Base-by-base conservation (phyloP, 2,797 vertebrate genomes). In the Pseudochaenichthys georgianus region DNA sequence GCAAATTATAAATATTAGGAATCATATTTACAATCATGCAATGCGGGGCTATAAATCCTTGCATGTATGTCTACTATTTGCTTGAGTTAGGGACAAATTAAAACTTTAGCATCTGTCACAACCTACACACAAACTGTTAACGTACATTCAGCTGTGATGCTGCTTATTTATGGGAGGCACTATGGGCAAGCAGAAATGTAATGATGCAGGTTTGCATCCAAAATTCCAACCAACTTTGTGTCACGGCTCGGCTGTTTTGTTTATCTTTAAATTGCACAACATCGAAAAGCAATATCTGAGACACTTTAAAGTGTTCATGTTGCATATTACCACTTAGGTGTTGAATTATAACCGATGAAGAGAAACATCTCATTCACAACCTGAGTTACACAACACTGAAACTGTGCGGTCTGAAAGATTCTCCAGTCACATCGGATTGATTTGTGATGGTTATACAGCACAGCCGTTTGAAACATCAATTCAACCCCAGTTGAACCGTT, bases 51-150 rank as follows among this genome's bases (percentile, higher is more conserved):
- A 28, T 50, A 79, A 62, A 68, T 64, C 19, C 13, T 69, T 58
- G 11, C 23, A 72, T 73, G 79, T 16, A 41, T 70, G 45, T 64
- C 64, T 71, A 19, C 17, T 75, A 38, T 46, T 53, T 64, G 13
- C 48, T 65, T 72, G 34, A 78, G 31, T 70, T 52, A 52, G 70
- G 31, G 17, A 69, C 75, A 61, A 73, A 87, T 85, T 87, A 68
- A 77, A 80, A 71, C 41, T 12, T 74, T 57, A 86, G 67, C 69
- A 75, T 70, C 63, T 69, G 67, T 64, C 58, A 63, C 16, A 68
- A 43, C 64, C 61, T 60, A 67, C 41, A 21, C 43, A 57, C 59
- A 47, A 45, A 17, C 71, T 57, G 46, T 50, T 71, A 34, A 28
- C 3, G 34, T 34, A 50, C 45, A 3, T 58, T 38, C 54, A 64